Percentiles rank a stretch among this genome's conserved stretches.
These are phyloP conservation scores for Micromussa lordhowensis DNA, from an alignment of 92 coral and sea anemone species.

Conservation along the genomic window DNA sequence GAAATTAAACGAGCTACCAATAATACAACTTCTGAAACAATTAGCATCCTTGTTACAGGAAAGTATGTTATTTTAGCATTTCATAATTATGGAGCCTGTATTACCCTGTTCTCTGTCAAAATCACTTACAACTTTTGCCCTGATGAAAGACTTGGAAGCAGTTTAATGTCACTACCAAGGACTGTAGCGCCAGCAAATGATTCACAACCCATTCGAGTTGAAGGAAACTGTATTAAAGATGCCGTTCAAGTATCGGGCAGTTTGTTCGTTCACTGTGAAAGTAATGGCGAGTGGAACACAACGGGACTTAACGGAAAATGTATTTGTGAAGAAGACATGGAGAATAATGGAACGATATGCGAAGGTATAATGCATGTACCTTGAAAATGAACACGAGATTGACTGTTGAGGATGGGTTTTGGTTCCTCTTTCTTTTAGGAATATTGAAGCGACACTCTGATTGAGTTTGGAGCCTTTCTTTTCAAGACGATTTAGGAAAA, in stretches of 20 bases:
- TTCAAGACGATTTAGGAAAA: no score
- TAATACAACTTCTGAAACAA: background rate
- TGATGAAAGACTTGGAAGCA: conserved; percentile 1
- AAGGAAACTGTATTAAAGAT: conserved; percentile 69
- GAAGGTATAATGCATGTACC: no score
- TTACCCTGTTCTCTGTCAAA: conserved; percentile 45
- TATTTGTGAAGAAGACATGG: conserved; percentile 61
- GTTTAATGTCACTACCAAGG: conserved; percentile 47
- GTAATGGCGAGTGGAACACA: conserved; percentile 76
- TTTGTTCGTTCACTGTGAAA: conserved; percentile 65
- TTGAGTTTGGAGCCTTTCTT: no score
- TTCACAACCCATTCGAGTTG: conserved; percentile 32
- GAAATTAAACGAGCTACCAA: background rate
- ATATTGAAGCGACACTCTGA: no score
- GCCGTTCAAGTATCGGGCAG: background rate
- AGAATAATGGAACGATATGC: background rate
- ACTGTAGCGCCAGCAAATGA: conserved; percentile 65
- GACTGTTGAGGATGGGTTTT: no score
- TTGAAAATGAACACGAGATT: no score
- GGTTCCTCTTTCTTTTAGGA: no score
- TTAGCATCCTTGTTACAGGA: conserved; percentile 18
- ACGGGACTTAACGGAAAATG: conserved; percentile 55
- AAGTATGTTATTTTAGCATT: conserved; percentile 56
- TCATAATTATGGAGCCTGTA: conserved; percentile 73
- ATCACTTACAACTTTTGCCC: conserved; percentile 70